Evolutionary conservation across 2,113 vertebrate species (phyloP).

Genomic region (Leptocoma aspasia): DNA sequence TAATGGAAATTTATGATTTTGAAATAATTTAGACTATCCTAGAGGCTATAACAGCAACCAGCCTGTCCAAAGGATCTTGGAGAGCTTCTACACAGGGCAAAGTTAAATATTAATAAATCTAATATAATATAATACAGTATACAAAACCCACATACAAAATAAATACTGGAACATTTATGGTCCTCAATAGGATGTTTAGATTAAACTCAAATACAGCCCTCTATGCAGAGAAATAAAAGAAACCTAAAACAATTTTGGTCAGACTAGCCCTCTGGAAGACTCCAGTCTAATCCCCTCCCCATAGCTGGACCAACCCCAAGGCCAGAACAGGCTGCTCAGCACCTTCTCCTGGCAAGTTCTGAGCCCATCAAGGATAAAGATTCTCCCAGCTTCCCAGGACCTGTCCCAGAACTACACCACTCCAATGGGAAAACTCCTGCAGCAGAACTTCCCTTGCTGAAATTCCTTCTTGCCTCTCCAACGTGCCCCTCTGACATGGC

Average conservation of each 20-base stretch:
- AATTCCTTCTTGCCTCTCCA: not conserved
- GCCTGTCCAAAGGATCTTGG: not conserved
- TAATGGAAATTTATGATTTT: not conserved
- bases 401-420: not conserved
- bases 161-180: not conserved
- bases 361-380: not conserved
- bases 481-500: fast-evolving
- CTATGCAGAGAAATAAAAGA: not conserved
- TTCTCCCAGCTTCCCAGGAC: not conserved
- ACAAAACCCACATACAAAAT: not conserved
- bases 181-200: not conserved
- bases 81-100: not conserved
- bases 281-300: not conserved
- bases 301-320: not conserved
- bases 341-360: not conserved
- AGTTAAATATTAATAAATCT: not conserved
- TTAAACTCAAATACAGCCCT: not conserved
- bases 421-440: not conserved
- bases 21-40: not conserved
- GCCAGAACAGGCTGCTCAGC: not conserved
- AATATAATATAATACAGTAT: not conserved
- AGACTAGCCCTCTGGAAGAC: not conserved
- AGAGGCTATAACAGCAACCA: not conserved
- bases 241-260: not conserved
- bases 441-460: not conserved